Conservation (phyloP, 2,113 vertebrate genomes). For the Petaurus breviceps region DNA sequence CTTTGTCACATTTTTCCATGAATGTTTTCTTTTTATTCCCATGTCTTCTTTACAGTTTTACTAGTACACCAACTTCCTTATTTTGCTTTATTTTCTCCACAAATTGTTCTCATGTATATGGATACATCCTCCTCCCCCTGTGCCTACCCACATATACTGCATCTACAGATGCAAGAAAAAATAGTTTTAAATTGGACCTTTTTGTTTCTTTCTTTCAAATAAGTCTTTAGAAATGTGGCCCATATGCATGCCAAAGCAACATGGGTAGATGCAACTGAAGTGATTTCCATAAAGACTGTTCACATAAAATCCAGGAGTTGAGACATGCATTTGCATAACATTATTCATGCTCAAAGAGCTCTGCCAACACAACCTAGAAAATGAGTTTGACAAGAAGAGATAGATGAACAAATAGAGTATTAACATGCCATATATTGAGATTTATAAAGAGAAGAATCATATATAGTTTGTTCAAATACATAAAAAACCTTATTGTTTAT, state of each 20-base stretch:
- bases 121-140: background rate
- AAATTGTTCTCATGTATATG: background rate
- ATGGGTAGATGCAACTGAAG: too few species aligned
- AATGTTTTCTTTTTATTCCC: background rate
- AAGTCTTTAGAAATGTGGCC: background rate
- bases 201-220: background rate
- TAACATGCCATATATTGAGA: background rate
- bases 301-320: background rate
- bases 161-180: background rate
- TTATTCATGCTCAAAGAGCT: background rate
- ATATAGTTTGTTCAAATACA: background rate
- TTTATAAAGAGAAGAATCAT: background rate
- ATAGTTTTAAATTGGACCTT: background rate
- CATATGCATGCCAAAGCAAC: background rate
- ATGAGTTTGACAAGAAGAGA: background rate
- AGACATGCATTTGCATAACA: background rate
- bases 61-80: background rate
- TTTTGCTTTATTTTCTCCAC: background rate
- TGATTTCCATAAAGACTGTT: background rate
- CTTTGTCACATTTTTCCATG: background rate
- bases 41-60: background rate
- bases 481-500: background rate
- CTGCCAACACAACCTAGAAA: background rate
- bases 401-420: background rate
- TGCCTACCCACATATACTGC: background rate